phyloP scores from a whole-genome alignment of 2,113 vertebrate species.

The Otocyon megalotis region DNA sequence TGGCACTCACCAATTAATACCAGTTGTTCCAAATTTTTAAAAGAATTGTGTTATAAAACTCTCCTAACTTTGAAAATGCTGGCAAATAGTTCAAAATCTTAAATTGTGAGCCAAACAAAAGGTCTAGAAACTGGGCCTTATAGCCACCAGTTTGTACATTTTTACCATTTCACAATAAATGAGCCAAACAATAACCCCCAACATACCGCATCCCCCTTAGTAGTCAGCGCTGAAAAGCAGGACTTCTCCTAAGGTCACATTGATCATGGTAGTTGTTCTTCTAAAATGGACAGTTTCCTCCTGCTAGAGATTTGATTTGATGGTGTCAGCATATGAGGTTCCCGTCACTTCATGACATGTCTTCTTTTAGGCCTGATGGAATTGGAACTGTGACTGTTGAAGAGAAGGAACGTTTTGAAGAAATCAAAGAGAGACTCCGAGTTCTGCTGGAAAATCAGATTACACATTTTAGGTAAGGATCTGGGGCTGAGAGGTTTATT shows the following conservation, averaged over 20 bases:
- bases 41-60: constrained; percentile 26
- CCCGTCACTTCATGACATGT: constrained; percentile 78
- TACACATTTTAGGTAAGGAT: constrained; percentile 97
- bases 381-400: constrained; percentile 98
- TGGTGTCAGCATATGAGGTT: constrained; percentile 69
- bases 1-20: background rate
- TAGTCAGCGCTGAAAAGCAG: background rate
- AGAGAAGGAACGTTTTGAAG: constrained; percentile 97
- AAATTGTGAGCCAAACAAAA: background rate
- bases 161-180: constrained; percentile 28
- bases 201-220: background rate
- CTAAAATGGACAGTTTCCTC: constrained; percentile 60
- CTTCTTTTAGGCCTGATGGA: constrained; percentile 94
- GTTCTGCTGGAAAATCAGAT: constrained; percentile 99
- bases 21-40: constrained; percentile 23
- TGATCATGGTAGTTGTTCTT: background rate
- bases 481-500: background rate
- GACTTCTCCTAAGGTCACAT: background rate
- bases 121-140: background rate
- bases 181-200: background rate
- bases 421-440: constrained; percentile 97
- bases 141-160: background rate
- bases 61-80: background rate
- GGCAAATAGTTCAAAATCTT: background rate
- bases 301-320: constrained; percentile 71